Evolutionary conservation across 2,113 vertebrate species (phyloP), one percentile per base, ranked within the genome.

Genomic region (Salvelinus sp.): DNA sequence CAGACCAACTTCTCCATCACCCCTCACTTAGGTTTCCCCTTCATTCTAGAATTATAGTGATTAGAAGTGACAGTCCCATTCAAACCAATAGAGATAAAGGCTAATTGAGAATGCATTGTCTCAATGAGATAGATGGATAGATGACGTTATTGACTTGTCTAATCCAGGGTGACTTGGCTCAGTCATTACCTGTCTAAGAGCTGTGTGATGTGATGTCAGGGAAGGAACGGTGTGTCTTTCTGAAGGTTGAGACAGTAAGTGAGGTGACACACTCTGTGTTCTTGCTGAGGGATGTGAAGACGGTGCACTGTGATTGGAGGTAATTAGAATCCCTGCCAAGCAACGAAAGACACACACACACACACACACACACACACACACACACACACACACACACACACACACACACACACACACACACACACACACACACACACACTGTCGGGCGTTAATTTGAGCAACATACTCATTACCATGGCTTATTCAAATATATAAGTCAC

Each of bases 131-230:
- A 74, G 18, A 60, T n/a, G 50, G 62, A 65, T 69, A 10, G 68
- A 81, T 73, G 78, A 67, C 83, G 38, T 78, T 80, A 69, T 71
- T 72, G 13, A 18, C 76, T 72, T 73, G 63, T 16, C 33, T 75
- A 79, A 80, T 84, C 81, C 79, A 78, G 70, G 82, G 73, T 85
- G 86, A 85, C 75, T 81, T 84, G 54, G 54, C 72, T 65, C 3
- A 25, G 3, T 1, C 48, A 75, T 44, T 44, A 44, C 38, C 9
- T 44, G 38, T 44, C 38, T 44, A 44, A 44, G 74, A 78, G 70
- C 65, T 23, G n/a, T 73, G 27, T 63, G 10, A 44, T 44, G 38
- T 10, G 38, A 58, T 14, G 12, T 67, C 79, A 23, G 54, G 77
- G 79, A 73, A 22, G 18, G 27, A 0, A 18, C 25, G 13, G 16